These are phyloP conservation scores for Seira sanloemensis DNA, from an alignment of 2,888 invertebrate genomes.

Conservation along the genomic window DNA sequence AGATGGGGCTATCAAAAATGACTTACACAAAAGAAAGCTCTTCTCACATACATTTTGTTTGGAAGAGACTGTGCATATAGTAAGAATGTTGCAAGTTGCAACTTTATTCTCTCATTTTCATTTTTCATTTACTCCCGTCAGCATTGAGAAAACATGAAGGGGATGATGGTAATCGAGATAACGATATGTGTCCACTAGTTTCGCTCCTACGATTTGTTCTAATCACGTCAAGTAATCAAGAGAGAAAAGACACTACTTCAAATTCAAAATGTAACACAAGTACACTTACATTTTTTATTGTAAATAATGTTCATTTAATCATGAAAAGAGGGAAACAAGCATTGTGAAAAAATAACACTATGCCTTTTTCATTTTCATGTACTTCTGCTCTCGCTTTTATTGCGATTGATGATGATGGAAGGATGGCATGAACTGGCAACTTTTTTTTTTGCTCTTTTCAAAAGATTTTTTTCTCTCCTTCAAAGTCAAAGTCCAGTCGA, in stretches of 20 bases:
- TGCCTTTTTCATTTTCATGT: too few species aligned
- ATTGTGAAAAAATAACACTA: neutral
- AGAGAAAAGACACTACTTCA: neutral
- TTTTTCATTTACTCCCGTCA: neutral
- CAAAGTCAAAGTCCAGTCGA: neutral
- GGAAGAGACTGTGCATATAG: neutral
- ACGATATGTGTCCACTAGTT: neutral
- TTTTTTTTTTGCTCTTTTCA: conserved; percentile 8
- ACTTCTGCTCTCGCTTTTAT: neutral
- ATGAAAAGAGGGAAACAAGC: neutral
- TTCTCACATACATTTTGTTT: neutral
- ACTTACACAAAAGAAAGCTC: neutral
- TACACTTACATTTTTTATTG: neutral
- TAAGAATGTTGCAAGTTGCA: neutral
- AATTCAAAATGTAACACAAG: neutral
- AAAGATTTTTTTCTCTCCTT: neutral
- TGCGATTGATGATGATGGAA: neutral
- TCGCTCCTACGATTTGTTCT: conserved; percentile 27
- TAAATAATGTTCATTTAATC: neutral
- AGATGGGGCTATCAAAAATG: neutral
- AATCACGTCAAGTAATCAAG: conserved; percentile 23
- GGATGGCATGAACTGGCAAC: neutral
- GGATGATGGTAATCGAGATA: neutral
- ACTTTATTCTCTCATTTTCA: neutral
- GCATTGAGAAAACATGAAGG: neutral